Evolutionary conservation across 2,113 vertebrate species (phyloP), one percentile per base, ranked within the genome.

Genomic region (Coryphaenoides rupestris): DNA sequence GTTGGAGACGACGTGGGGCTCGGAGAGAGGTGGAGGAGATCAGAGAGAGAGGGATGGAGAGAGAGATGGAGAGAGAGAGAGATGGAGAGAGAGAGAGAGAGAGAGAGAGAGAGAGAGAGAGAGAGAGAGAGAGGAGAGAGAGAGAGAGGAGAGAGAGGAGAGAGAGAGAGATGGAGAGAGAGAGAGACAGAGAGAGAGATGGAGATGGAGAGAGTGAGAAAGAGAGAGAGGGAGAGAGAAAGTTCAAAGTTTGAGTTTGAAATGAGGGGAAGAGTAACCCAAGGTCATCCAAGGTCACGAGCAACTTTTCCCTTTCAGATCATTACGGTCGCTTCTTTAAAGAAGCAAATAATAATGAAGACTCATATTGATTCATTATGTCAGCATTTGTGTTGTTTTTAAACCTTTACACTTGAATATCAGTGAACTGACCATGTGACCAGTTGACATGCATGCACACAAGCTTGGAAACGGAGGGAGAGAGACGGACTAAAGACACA

Each of bases 261-360:
- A 55, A 47, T 54, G 19, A 1, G 2, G 26, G 21, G 58, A 33
- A 19, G 55, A 45, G 59, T 33, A 33, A 33, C 56, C 46, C 74
- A 77, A 76, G 84, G 85, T 86, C 76, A 82, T 17, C 6, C 59
- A 52, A 78, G 80, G 77, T 86, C 78, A 81, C 54, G n/a, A 62
- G 49, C 33, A 73, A 76, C 73, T 40, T 24, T 56, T 33, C 28
- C 10, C 10, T 33, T 33, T 33, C 28, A 9, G 28, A 33, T 33
- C 5, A 1, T 33, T 33, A 9, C 5, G 28, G 6, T 6, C 28
- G 28, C 10, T 33, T 33, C 5, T 4, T 33, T 33, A n/a, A n/a
- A n/a, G n/a, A n/a, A n/a, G n/a, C 28, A 33, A 9, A 33, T 33
- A 3, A 33, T 33, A 33, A 9, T 33, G 10, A 33, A 33, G 6